phyloP scores from a whole-genome alignment of 1,140 invertebrate genomes.

The Scaptomyza montana region DNA sequence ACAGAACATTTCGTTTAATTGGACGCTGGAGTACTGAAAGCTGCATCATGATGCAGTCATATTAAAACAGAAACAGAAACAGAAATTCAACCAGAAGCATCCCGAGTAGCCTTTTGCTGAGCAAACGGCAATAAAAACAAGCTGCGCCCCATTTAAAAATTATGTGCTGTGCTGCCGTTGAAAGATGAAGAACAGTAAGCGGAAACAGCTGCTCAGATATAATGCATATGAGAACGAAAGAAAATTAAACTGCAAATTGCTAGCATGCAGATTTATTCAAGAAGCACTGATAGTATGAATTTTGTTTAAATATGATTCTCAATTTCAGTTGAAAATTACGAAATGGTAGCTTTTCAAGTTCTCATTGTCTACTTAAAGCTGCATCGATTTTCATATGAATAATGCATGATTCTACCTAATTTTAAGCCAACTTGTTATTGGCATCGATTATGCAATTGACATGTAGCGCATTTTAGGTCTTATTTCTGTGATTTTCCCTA shows the following conservation, averaged over 20 bases:
- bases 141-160: slow-evolving; percentile 54
- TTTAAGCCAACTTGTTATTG: no score
- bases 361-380: not conserved
- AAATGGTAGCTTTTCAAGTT: not conserved
- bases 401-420: not conserved
- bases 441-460: not conserved
- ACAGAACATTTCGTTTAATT: slow-evolving; percentile 81
- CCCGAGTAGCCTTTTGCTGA: slow-evolving; percentile 14
- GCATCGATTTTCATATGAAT: not conserved
- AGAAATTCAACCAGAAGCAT: slow-evolving; percentile 2
- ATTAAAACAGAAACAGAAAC: slow-evolving; percentile 41
- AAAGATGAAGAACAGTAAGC: slow-evolving; percentile 20
- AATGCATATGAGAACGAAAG: slow-evolving; percentile 12
- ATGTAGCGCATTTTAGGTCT: slow-evolving; percentile 16
- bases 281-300: slow-evolving; percentile 29
- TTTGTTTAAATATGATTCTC: slow-evolving; percentile 12
- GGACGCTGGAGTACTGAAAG: slow-evolving; percentile 75
- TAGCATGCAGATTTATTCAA: slow-evolving; percentile 33
- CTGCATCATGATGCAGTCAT: slow-evolving; percentile 78
- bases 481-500: slow-evolving; percentile 44
- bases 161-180: slow-evolving; percentile 43
- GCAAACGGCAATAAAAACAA: slow-evolving; percentile 47
- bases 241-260: slow-evolving; percentile 42
- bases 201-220: slow-evolving; percentile 26
- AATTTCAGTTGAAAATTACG: slow-evolving; percentile 5